These are phyloP conservation scores for Leucosticte australis DNA, from an alignment of 2,113 vertebrate genomes.

Conservation along the genomic window DNA sequence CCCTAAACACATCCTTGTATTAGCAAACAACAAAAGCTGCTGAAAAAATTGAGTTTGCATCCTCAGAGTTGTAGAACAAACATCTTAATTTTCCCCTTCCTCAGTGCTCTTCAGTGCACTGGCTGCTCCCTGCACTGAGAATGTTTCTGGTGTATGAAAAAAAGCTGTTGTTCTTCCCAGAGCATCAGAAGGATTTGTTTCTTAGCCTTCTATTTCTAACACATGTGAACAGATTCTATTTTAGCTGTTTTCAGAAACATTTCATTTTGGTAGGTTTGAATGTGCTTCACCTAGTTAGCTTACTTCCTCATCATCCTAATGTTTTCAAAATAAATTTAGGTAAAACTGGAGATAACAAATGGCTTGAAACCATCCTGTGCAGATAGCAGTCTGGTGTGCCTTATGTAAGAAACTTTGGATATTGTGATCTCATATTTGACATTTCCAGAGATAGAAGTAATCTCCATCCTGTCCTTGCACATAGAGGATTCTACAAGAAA, in stretches of 20 bases:
- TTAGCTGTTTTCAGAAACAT: not conserved
- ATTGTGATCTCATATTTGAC: not conserved
- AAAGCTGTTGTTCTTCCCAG: not conserved
- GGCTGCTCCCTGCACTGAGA: not conserved
- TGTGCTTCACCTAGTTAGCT: not conserved
- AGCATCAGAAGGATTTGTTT: not conserved
- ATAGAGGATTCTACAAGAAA: not conserved
- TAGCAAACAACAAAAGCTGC: not conserved
- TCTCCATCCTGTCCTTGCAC: not conserved
- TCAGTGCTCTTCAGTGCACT: not conserved
- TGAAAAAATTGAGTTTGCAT: not conserved
- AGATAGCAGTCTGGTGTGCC: not conserved
- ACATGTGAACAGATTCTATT: not conserved
- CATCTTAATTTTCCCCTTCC: not conserved
- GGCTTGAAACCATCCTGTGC: not conserved
- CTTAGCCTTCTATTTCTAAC: not conserved
- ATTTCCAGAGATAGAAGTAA: not conserved
- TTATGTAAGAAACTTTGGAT: not conserved
- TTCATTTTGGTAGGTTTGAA: not conserved
- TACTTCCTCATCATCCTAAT: not conserved
- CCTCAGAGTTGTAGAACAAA: not conserved
- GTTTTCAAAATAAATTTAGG: not conserved
- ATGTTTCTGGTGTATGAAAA: not conserved
- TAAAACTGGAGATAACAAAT: not conserved
- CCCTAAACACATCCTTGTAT: too few species aligned